Evolutionary conservation across 2,113 vertebrate species (phyloP).

Genomic region (Turdus rufiventris): DNA sequence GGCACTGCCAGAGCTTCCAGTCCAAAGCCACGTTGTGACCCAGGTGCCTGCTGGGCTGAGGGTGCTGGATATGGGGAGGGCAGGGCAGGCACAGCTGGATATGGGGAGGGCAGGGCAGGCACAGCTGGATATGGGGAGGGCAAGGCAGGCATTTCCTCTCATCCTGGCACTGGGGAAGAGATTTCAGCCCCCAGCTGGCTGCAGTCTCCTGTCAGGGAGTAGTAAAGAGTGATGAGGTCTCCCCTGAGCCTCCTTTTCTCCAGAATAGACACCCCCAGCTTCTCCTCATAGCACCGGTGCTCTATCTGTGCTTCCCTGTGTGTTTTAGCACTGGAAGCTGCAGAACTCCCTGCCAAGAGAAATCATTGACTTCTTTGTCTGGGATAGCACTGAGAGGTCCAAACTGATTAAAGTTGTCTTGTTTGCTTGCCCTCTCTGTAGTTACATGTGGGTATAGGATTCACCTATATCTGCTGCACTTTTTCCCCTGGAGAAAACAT

Average conservation of each 20-base stretch:
- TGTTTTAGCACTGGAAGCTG: not conserved
- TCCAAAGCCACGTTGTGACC: not conserved
- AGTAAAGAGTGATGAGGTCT: not conserved
- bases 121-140: too few species aligned
- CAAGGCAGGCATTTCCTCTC: not conserved
- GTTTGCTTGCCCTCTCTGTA: not conserved
- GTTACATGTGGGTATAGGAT: not conserved
- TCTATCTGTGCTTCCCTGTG: not conserved
- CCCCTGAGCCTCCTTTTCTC: not conserved
- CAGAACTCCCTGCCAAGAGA: not conserved
- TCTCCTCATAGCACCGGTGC: not conserved
- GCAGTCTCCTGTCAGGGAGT: not conserved
- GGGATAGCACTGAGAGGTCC: not conserved
- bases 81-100: not conserved
- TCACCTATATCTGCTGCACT: not conserved
- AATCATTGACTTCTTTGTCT: not conserved
- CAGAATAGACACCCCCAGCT: not conserved
- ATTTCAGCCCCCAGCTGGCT: not conserved
- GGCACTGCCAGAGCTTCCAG: not conserved
- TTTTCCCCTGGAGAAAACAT: not conserved
- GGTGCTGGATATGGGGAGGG: fast-evolving
- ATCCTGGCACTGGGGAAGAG: too few species aligned
- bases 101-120: not conserved
- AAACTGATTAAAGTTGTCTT: not conserved
- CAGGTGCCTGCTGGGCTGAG: fast-evolving